Conservation (phyloP, 1,140 invertebrate genomes). For the Chymomyza costata region DNA sequence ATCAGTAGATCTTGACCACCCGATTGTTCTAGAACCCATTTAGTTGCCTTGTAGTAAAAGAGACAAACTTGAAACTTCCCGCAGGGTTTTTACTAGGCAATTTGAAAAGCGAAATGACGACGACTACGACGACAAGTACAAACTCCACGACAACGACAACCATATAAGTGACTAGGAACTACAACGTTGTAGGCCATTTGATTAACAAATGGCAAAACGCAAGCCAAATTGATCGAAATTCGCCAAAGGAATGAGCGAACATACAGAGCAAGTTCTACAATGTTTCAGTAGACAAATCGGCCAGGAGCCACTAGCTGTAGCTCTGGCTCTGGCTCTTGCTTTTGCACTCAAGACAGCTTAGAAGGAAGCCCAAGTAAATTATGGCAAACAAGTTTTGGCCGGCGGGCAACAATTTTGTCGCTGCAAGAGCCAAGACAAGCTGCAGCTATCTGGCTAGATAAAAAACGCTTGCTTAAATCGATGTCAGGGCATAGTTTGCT, state of each 20-base stretch:
- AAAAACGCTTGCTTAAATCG: no score
- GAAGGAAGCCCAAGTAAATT: slow-evolving; percentile 64
- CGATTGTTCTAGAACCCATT: slow-evolving; percentile 36
- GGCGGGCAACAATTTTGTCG: slow-evolving; percentile 70
- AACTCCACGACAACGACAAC: slow-evolving; percentile 19
- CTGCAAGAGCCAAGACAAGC: slow-evolving; percentile 23
- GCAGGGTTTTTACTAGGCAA: slow-evolving; percentile 58
- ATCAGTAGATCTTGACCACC: slow-evolving; percentile 29
- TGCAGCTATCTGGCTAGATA: slow-evolving; percentile 20
- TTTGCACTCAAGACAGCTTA: no score
- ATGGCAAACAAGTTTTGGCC: slow-evolving; percentile 72
- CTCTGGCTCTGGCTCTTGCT: not conserved
- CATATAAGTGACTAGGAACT: no score
- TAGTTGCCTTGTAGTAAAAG: slow-evolving; percentile 17
- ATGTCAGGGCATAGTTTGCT: slow-evolving; percentile 22
- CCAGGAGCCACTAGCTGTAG: not conserved
- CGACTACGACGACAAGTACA: slow-evolving; percentile 35
- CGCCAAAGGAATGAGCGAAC: slow-evolving; percentile 52
- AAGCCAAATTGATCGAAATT: slow-evolving; percentile 73
- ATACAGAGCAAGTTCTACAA: slow-evolving; percentile 10
- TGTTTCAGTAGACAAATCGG: not conserved
- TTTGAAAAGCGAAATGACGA: slow-evolving; percentile 68
- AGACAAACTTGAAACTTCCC: slow-evolving; percentile 36
- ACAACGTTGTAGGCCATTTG: slow-evolving; percentile 67
- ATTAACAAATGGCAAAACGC: slow-evolving; percentile 70